Evolutionary conservation across 2,888 invertebrate genomes (phyloP).

Genomic region (Coenonympha glycerion): DNA sequence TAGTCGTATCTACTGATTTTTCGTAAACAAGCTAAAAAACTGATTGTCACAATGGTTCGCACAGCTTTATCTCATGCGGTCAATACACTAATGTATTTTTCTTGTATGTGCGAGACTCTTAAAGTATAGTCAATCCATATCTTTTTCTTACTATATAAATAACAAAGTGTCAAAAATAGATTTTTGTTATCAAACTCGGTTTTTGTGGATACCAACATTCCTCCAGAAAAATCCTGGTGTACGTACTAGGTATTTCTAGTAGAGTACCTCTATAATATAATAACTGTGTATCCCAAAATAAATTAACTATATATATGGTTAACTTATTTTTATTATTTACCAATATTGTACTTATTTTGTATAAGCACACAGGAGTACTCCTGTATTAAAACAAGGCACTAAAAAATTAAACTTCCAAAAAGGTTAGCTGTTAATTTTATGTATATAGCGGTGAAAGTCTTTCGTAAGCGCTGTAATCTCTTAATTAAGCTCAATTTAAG

Average conservation of each 20-base stretch:
- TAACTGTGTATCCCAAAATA: no score
- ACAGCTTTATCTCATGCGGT: conserved; percentile 46
- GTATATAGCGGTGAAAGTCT: background rate
- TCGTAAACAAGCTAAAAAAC: background rate
- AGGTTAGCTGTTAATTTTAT: background rate
- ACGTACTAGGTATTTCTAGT: no score
- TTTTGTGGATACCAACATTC: background rate
- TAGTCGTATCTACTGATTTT: no score
- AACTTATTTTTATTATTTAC: no score
- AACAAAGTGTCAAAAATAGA: background rate
- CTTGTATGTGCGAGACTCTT: conserved; percentile 33
- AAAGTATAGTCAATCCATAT: conserved; percentile 3
- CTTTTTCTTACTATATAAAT: conserved; percentile 5
- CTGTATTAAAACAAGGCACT: background rate
- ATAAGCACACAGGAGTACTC: background rate
- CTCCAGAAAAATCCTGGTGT: no score
- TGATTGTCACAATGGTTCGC: conserved; percentile 2
- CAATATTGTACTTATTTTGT: no score
- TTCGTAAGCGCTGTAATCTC: background rate
- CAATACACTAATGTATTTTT: conserved; percentile 49
- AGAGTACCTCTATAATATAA: no score
- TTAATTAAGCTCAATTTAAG: conserved; percentile 23
- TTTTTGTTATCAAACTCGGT: background rate
- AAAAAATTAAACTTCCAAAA: background rate
- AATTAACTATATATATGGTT: no score